These are phyloP conservation scores for Rhagonycha lutea DNA, from an alignment of 2,888 invertebrate genomes.

Conservation along the genomic window DNA sequence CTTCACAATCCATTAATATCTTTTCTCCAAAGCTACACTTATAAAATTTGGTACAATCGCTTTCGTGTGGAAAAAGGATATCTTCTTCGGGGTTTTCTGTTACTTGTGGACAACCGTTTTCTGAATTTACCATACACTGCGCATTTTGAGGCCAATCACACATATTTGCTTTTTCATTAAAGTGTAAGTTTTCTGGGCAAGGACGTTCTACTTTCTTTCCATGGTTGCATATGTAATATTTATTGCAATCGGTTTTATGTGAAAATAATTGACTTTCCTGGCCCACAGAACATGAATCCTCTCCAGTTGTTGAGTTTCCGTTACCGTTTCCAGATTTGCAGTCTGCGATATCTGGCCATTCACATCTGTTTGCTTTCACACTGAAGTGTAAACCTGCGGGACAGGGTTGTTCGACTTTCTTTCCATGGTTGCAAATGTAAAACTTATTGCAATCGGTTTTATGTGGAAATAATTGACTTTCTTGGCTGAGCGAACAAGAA, in stretches of 20 bases:
- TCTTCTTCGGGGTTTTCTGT: conserved; percentile 14
- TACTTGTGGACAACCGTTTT: not conserved
- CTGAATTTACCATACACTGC: not conserved
- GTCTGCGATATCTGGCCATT: conserved; percentile 30
- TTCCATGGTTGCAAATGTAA: conserved; percentile 31
- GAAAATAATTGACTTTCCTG: conserved; percentile 4
- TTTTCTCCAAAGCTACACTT: conserved; percentile 10
- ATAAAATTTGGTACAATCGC: conserved; percentile 24
- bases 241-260: conserved; percentile 20
- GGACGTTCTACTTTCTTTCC: not conserved
- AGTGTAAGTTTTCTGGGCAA: conserved; percentile 3
- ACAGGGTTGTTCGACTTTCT: conserved; percentile 23
- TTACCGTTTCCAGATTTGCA: conserved; percentile 8
- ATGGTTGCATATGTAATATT: conserved; percentile 18
- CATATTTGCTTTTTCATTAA: conserved; percentile 7
- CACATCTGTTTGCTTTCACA: conserved; percentile 26
- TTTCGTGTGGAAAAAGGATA: conserved; percentile 11
- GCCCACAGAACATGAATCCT: not conserved
- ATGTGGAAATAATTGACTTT: conserved; percentile 14
- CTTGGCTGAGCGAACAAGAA: not conserved
- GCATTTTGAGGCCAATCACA: conserved; percentile 19
- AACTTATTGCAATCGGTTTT: conserved; percentile 27
- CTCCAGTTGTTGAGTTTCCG: not conserved
- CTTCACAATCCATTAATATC: not conserved
- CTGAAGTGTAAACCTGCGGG: conserved; percentile 32